Evolutionary conservation across 2,888 invertebrate species (phyloP).

Genomic region (Timandra comae): DNA sequence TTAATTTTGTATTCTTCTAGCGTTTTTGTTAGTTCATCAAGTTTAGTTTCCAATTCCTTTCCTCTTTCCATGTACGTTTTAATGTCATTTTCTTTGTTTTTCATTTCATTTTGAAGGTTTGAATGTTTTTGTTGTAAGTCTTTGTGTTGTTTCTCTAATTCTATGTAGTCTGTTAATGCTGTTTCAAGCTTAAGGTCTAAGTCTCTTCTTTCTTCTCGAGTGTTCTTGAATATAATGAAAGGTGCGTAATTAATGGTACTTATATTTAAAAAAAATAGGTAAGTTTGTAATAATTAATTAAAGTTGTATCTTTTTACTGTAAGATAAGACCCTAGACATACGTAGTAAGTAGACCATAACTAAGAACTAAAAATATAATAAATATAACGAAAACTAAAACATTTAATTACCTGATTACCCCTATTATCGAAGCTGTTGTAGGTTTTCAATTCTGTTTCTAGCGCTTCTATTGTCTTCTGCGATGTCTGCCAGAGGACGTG

Average conservation of each 20-base stretch:
- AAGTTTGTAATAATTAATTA: too few species aligned
- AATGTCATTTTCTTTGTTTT: conserved; percentile 64
- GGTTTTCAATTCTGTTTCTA: conserved; percentile 81
- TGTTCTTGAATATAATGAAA: too few species aligned
- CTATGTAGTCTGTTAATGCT: conserved; percentile 69
- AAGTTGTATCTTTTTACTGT: too few species aligned
- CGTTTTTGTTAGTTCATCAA: conserved; percentile 33
- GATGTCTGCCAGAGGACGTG: conserved; percentile 81
- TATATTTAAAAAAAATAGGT: too few species aligned
- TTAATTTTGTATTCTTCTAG: conserved; percentile 52
- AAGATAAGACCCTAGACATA: too few species aligned
- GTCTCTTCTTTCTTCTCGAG: conserved; percentile 69
- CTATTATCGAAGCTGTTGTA: conserved; percentile 61
- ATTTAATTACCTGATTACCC: conserved; percentile 36
- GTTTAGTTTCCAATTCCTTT: too few species aligned
- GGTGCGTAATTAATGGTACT: too few species aligned
- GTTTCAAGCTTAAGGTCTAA: conserved; percentile 75
- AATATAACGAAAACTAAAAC: not conserved
- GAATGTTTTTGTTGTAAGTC: conserved; percentile 37
- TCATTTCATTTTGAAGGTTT: conserved; percentile 40
- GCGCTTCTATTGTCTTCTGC: conserved; percentile 78
- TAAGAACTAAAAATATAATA: not conserved
- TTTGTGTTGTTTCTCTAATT: conserved; percentile 61
- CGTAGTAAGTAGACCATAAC: too few species aligned
- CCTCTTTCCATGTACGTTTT: conserved; percentile 45